Percentiles rank a stretch among this genome's conserved stretches.
Conservation (phyloP, 2,888 invertebrate species). For the Megamerina dolium region DNA sequence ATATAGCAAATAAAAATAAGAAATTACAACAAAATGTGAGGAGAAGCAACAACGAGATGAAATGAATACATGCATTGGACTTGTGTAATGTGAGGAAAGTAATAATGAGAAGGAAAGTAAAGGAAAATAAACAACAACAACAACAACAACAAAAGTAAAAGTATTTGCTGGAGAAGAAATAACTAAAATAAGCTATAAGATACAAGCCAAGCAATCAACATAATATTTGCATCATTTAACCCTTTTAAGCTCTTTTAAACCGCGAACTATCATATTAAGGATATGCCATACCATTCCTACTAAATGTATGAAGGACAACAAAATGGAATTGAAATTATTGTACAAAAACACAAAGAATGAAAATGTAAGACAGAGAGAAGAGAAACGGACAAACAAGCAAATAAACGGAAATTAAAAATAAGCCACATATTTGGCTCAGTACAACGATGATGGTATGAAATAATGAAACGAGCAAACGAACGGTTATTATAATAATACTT, state of each 20-base stretch:
- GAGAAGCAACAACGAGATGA: too few relatives aligned
- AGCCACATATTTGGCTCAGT: too few relatives aligned
- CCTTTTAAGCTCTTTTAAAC: constrained; percentile 5
- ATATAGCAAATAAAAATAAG: too few relatives aligned
- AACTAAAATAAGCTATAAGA: constrained; percentile 23
- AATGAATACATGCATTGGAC: neutral
- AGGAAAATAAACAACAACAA: neutral
- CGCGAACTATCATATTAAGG: constrained; percentile 3
- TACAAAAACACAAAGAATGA: too few relatives aligned
- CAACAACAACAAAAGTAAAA: neutral
- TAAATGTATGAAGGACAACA: neutral
- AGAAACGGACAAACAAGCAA: too few relatives aligned
- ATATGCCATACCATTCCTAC: neutral
- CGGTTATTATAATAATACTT: too few relatives aligned
- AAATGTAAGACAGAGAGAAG: too few relatives aligned
- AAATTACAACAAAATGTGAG: too few relatives aligned
- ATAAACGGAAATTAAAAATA: too few relatives aligned
- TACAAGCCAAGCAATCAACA: constrained; percentile 3
- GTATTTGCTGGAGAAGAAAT: neutral
- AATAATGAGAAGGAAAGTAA: neutral
- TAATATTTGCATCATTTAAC: constrained; percentile 6
- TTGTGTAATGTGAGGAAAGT: neutral
- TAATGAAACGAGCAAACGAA: too few relatives aligned
- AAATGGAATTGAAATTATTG: neutral
- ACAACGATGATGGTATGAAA: too few relatives aligned